phyloP scores from a whole-genome alignment of 2,888 invertebrate species.

The Protophormia terraenovae region DNA sequence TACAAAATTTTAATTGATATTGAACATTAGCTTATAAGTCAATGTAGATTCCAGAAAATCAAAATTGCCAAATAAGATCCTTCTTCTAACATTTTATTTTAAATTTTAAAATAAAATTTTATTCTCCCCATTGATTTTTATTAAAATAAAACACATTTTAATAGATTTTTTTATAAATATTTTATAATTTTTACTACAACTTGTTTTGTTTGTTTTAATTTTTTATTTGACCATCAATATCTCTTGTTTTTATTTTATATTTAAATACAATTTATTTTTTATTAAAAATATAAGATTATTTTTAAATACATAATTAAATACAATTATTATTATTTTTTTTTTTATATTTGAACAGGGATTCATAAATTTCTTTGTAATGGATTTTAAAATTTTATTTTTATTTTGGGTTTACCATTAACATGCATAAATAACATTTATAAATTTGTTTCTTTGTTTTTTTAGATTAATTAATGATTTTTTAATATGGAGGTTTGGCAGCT shows the following conservation, averaged over 20 bases:
- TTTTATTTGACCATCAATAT: slow-evolving; percentile 62
- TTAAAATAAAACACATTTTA: slow-evolving; percentile 34
- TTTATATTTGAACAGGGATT: slow-evolving; percentile 23
- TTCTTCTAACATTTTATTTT: no score
- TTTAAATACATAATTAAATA: slow-evolving; percentile 47
- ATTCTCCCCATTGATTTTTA: background rate
- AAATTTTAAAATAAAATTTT: background rate
- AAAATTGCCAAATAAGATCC: no score
- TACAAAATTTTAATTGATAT: no score
- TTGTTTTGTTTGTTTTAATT: slow-evolving; percentile 41
- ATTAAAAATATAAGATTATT: slow-evolving; percentile 62
- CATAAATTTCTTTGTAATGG: slow-evolving; percentile 40
- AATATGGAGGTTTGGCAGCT: slow-evolving; percentile 58
- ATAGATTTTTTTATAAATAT: slow-evolving; percentile 51
- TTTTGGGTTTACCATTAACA: slow-evolving; percentile 36
- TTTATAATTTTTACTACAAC: slow-evolving; percentile 56
- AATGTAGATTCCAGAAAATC: no score
- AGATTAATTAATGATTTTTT: background rate
- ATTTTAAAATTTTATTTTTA: slow-evolving; percentile 31
- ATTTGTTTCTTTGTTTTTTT: slow-evolving; percentile 18
- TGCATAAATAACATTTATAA: slow-evolving; percentile 52
- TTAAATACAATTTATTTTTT: slow-evolving; percentile 55
- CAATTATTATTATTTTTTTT: slow-evolving; percentile 30
- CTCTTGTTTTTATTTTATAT: slow-evolving; percentile 20
- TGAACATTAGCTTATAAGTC: no score